Evolutionary conservation across 1,140 invertebrate genomes (phyloP).

Genomic region (Micrasema longulum): DNA sequence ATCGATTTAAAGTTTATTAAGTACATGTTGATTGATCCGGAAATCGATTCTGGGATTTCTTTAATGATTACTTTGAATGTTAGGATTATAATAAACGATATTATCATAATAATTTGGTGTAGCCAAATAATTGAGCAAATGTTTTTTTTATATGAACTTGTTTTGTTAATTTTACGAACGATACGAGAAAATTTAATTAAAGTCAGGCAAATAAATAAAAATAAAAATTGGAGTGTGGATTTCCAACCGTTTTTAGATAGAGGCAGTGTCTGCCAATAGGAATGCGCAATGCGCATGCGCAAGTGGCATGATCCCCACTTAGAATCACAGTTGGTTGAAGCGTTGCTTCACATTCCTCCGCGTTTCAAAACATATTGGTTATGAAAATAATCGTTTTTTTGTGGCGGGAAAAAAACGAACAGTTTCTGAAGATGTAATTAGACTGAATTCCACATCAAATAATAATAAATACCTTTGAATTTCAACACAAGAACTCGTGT

Average conservation of each 20-base stretch:
- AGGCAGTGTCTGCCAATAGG: background rate
- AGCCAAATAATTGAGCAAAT: too few relatives aligned
- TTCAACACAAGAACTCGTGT: too few relatives aligned
- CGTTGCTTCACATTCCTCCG: constrained; percentile 11
- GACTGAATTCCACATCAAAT: constrained; percentile 26
- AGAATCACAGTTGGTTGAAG: background rate
- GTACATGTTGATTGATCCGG: too few relatives aligned
- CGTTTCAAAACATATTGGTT: constrained; percentile 33
- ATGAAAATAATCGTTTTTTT: constrained; percentile 24
- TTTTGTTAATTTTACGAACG: too few relatives aligned
- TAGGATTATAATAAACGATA: too few relatives aligned
- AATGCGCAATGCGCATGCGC: background rate
- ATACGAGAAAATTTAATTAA: too few relatives aligned
- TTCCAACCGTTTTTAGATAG: background rate
- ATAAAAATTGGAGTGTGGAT: background rate
- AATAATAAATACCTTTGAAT: constrained; percentile 14
- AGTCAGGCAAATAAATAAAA: background rate
- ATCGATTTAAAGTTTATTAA: too few relatives aligned
- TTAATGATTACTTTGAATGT: too few relatives aligned
- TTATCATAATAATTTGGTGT: too few relatives aligned
- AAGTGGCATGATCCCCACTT: background rate
- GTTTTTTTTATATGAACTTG: too few relatives aligned
- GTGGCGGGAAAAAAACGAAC: constrained; percentile 22
- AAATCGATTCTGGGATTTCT: too few relatives aligned
- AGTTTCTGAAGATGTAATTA: constrained; percentile 37